These are phyloP conservation scores for Anoncus sp. DNA, from an alignment of 2,888 invertebrate species.

Conservation along the genomic window DNA sequence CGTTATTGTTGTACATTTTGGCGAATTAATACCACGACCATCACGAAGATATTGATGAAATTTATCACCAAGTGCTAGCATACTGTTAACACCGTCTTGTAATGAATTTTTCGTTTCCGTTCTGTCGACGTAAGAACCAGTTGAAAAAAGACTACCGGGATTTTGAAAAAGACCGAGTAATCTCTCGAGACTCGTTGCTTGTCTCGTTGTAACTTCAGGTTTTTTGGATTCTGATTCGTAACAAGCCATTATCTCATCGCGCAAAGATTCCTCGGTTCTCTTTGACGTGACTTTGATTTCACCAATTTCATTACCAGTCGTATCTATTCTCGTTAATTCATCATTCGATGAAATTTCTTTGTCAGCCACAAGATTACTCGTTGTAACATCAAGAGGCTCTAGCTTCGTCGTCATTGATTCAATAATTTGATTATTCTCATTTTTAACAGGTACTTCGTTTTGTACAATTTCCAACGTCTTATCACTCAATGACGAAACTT, in stretches of 20 bases:
- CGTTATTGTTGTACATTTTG: not conserved
- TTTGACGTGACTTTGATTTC: conserved; percentile 45
- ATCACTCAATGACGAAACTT: no score
- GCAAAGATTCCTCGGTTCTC: conserved; percentile 38
- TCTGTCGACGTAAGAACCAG: conserved; percentile 77
- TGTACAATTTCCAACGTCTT: conserved; percentile 7
- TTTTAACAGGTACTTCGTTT: conserved; percentile 39
- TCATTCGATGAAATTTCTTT: not conserved
- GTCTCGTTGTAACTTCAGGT: conserved; percentile 65
- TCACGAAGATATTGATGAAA: conserved; percentile 76
- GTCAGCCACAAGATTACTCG: not conserved
- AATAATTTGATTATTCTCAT: conserved; percentile 44
- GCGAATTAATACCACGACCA: no score
- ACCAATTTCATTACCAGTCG: not conserved
- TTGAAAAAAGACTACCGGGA: conserved; percentile 86
- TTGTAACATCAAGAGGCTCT: not conserved
- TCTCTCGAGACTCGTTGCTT: conserved; percentile 87
- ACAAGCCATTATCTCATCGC: conserved; percentile 32
- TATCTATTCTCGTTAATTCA: not conserved
- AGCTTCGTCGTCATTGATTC: not conserved
- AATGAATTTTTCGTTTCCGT: conserved; percentile 69
- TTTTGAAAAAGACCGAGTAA: conserved; percentile 88
- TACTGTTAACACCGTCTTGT: conserved; percentile 71
- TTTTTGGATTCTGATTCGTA: conserved; percentile 44
- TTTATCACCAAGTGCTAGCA: conserved; percentile 75